phyloP scores from a whole-genome alignment of 2,888 invertebrate species.

The Uloborus plumipes region DNA sequence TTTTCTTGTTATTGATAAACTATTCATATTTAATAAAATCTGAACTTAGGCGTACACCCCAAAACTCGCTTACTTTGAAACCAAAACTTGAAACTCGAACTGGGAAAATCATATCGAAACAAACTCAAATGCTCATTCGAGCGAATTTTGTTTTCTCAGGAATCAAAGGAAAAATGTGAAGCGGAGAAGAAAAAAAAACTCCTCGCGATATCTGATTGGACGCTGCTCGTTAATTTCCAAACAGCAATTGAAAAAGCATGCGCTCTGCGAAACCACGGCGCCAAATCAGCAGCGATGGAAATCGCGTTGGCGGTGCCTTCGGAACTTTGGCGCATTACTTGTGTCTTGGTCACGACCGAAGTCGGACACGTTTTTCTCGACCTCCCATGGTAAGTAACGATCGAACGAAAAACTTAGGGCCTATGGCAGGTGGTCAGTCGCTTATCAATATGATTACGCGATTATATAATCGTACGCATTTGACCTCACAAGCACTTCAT shows the following conservation, averaged over 20 bases:
- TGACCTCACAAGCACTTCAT: neutral
- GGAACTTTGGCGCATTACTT: neutral
- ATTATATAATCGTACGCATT: no score
- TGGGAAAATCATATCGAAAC: no score
- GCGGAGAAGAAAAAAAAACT: neutral
- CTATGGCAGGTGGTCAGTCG: no score
- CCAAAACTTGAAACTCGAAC: no score
- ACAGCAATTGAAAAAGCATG: conserved; percentile 2
- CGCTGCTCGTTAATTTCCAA: conserved; percentile 13
- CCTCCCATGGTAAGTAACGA: conserved; percentile 36
- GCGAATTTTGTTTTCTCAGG: no score
- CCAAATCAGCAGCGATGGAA: conserved; percentile 25
- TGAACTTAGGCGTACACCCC: no score
- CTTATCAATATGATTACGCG: no score
- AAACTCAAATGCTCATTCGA: no score
- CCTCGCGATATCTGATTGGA: conserved; percentile 26
- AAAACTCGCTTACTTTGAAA: no score
- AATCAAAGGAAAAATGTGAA: no score
- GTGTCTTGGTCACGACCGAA: neutral
- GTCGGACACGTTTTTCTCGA: conserved; percentile 5
- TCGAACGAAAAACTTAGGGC: neutral
- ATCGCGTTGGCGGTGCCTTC: neutral
- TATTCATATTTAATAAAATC: no score
- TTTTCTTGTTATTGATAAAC: no score
- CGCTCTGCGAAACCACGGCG: conserved; percentile 18